These are phyloP conservation scores for Manis javanica DNA, from an alignment of 2,797 vertebrate genomes.

Conservation along the genomic window DNA sequence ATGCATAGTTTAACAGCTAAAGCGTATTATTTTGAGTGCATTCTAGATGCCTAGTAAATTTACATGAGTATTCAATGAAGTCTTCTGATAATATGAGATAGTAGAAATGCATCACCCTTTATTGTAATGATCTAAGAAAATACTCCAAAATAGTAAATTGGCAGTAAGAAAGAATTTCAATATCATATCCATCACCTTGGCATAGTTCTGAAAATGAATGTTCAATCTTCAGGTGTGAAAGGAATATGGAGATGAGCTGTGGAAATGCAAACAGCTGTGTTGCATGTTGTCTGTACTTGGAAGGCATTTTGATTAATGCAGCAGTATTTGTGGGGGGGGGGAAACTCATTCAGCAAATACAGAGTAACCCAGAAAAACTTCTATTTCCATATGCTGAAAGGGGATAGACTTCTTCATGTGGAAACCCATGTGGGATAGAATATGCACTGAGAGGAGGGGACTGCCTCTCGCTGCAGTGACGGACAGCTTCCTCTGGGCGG, in stretches of 20 bases:
- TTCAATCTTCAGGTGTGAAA: slow-evolving; percentile 15
- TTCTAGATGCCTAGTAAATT: slow-evolving; percentile 30
- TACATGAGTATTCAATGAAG: not conserved
- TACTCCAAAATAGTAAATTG: slow-evolving; percentile 20
- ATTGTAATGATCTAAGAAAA: slow-evolving; percentile 49
- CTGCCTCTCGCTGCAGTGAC: not conserved
- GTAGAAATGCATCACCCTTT: not conserved
- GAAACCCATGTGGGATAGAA: not conserved
- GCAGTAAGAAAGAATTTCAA: slow-evolving; percentile 43
- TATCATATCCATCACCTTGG: not conserved
- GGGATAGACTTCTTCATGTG: not conserved
- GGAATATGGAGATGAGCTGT: slow-evolving; percentile 17
- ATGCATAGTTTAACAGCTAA: not conserved
- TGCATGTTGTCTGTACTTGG: not conserved
- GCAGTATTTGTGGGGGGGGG: not conserved
- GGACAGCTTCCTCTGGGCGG: not conserved
- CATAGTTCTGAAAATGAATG: slow-evolving; percentile 10
- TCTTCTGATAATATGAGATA: not conserved
- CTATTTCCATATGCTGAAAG: not conserved
- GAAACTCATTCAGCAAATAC: not conserved
- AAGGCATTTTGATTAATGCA: slow-evolving; percentile 48
- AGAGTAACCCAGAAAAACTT: not conserved
- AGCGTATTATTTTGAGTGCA: slow-evolving; percentile 36
- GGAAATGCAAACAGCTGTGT: slow-evolving; percentile 4
- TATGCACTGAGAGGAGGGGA: not conserved